Base-by-base conservation (phyloP, 2,113 vertebrate genomes). In the Zapornia atra region DNA sequence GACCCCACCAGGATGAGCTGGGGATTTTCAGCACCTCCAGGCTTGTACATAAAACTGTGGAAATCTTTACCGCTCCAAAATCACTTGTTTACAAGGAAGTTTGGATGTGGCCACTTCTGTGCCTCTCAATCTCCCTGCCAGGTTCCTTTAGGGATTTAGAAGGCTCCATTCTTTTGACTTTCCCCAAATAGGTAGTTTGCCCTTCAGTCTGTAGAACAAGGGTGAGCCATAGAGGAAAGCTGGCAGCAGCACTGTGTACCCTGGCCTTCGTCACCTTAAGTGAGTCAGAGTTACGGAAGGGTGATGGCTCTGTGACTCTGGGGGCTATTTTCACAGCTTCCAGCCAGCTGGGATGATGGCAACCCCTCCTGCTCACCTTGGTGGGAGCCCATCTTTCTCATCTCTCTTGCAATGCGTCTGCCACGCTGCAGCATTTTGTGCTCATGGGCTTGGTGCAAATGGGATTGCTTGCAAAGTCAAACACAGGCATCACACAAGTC, bases 41-140 rank as follows among this genome's bases (percentile, higher is more conserved):
- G 26, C 48, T 90, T 83, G 20, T 61, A 86, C 24, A 53, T 48
- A 92, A 73, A 86, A 60, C 88, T 64, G 61, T 79, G 93, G 90
- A 95, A 90, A 92, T 68, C 96, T 96, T 93, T 92, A 64, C 79
- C 24, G 88, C 76, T 92, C 51, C 53, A 78, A 46, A 88, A 83
- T 63, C 60, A 22, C 36, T 88, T 82, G 18, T 96, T 96, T 95
- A 86, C 64, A 60, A 24, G 64, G 50, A 94, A 81, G 44, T 53
- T 86, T 92, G 64, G 59, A 78, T 3, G 9, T 0, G 1, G 59
- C 38, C 7, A 3, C 26, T 9, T 96, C 78, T 92, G 40, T 77
- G 70, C 33, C 51, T 86, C 88, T 66, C 15, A 0, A 48, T 83
- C 50, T 64, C 60, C 59, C 79, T 84, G 82, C 90, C 95, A 96